Evolutionary conservation across 2,888 invertebrate genomes (phyloP).

Genomic region (Caenorhabditis panamensis): DNA sequence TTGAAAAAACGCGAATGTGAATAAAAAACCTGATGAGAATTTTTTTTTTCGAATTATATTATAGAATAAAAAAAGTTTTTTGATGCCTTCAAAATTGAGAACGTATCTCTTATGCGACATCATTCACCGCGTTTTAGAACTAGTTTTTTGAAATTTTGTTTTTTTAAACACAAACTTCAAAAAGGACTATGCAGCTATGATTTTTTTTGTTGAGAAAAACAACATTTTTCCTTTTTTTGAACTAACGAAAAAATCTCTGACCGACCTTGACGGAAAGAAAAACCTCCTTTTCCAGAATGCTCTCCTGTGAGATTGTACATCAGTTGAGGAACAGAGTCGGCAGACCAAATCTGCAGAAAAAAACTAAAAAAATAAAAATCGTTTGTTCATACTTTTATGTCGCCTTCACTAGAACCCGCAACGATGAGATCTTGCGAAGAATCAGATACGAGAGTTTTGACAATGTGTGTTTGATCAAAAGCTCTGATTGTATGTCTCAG

Average conservation of each 20-base stretch:
- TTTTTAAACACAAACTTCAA: no score
- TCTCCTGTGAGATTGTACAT: slow-evolving; percentile 93
- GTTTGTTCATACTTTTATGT: slow-evolving; percentile 83
- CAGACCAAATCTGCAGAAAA: slow-evolving; percentile 90
- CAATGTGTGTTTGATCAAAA: slow-evolving; percentile 92
- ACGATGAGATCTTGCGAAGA: slow-evolving; percentile 96
- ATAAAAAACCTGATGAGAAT: no score
- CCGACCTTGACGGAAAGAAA: slow-evolving; percentile 90
- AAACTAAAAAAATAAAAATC: not conserved
- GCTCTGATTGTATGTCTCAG: slow-evolving; percentile 73
- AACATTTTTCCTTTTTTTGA: no score
- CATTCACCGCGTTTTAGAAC: no score
- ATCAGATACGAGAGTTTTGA: slow-evolving; percentile 95
- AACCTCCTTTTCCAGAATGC: slow-evolving; percentile 91
- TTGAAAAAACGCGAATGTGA: no score
- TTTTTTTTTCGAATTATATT: no score
- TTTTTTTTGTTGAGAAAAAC: no score
- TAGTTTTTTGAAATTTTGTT: no score
- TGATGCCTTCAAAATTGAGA: no score
- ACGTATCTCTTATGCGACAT: no score
- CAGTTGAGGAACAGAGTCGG: slow-evolving; percentile 89
- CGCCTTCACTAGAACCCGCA: slow-evolving; percentile 87
- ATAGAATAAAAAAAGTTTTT: no score
- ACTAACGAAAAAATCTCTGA: not conserved
- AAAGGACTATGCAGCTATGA: no score